These are phyloP conservation scores for Argopecten irradians DNA, from an alignment of 1,140 invertebrate species.

Conservation along the genomic window DNA sequence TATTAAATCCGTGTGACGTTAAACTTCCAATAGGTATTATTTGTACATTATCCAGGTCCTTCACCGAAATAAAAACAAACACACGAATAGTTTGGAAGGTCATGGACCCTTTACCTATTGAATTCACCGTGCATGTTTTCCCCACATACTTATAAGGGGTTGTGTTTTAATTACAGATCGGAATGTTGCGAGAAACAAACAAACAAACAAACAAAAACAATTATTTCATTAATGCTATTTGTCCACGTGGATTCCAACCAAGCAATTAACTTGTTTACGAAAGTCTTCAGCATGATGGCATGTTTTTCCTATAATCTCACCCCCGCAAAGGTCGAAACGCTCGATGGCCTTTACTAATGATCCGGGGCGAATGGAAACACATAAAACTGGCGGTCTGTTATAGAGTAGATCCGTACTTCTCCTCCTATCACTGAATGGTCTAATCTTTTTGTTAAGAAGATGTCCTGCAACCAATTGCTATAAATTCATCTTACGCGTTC, in stretches of 20 bases:
- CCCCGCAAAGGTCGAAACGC: neutral
- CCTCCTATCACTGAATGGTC: neutral
- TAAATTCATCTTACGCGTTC: no score
- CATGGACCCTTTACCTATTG: neutral
- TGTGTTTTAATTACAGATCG: neutral
- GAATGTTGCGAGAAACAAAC: neutral
- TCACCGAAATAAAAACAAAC: neutral
- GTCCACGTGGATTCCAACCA: neutral
- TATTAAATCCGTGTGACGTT: neutral
- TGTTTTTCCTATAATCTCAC: neutral
- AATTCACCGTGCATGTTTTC: neutral
- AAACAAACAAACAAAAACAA: constrained; percentile 18
- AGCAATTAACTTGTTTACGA: neutral
- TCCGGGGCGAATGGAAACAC: neutral
- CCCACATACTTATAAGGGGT: neutral
- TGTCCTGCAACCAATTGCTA: neutral
- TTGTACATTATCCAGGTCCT: neutral
- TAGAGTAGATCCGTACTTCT: neutral
- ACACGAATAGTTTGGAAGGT: neutral
- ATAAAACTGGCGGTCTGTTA: neutral
- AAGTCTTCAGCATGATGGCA: neutral
- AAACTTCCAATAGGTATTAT: neutral
- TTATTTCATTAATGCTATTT: neutral
- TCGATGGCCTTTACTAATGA: neutral
- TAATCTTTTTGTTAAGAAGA: neutral